Evolutionary conservation across 1,140 invertebrate species (phyloP).

Genomic region (Trichomalopsis sarcophagae): DNA sequence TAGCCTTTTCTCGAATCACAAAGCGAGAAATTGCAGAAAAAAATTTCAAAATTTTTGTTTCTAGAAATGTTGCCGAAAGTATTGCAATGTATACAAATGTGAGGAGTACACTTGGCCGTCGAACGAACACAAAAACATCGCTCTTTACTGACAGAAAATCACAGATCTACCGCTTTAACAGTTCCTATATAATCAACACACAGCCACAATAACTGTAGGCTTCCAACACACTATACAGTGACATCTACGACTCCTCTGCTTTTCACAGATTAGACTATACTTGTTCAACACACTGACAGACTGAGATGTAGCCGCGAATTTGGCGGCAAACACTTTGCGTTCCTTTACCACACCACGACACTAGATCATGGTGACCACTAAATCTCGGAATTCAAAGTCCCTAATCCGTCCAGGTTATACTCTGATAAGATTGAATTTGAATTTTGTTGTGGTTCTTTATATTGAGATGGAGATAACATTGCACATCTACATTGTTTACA

Average conservation of each 20-base stretch:
- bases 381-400: conserved; percentile 22
- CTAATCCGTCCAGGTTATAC: neutral
- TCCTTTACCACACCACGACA: neutral
- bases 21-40: conserved; percentile 18
- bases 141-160: conserved; percentile 24
- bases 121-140: neutral
- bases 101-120: neutral
- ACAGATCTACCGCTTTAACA: conserved; percentile 14
- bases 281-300: conserved; percentile 25
- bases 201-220: conserved; percentile 24
- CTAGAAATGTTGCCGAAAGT: neutral
- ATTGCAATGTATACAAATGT: neutral
- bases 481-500: neutral
- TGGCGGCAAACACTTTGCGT: conserved; percentile 48
- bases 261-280: conserved; percentile 14
- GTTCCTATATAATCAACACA: conserved; percentile 22
- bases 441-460: neutral
- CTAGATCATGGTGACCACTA: conserved; percentile 39
- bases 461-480: neutral
- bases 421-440: neutral
- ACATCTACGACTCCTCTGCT: conserved; percentile 24
- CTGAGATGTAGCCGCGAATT: conserved; percentile 11
- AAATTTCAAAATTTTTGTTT: conserved; percentile 47
- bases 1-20: conserved; percentile 21
- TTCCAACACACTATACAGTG: conserved; percentile 28